A percentile compares a stretch with the other conserved stretches of the same genome.
These are phyloP conservation scores for Phasia obesa DNA, from an alignment of 2,888 invertebrate genomes.

Conservation along the genomic window DNA sequence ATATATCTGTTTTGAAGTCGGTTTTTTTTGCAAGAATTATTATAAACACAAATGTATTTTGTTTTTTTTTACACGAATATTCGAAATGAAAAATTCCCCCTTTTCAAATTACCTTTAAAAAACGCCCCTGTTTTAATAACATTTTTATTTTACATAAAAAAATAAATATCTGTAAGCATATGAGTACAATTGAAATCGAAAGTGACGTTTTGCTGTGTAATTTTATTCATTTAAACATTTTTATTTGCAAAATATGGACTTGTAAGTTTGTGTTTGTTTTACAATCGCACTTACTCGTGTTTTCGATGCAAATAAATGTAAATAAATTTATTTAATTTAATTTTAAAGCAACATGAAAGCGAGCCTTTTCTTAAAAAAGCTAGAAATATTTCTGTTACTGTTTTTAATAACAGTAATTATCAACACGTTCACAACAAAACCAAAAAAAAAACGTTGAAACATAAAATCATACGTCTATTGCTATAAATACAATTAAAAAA, in stretches of 20 bases:
- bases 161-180: slow-evolving; percentile 19
- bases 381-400: slow-evolving; percentile 36
- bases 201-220: slow-evolving; percentile 61
- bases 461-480: neutral
- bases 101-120: too few relatives aligned
- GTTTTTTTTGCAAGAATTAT: too few relatives aligned
- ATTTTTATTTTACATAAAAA: neutral
- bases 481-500: neutral
- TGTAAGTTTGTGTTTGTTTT: slow-evolving; percentile 24
- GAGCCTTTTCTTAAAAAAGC: slow-evolving; percentile 61
- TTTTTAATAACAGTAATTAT: slow-evolving; percentile 66
- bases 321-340: neutral
- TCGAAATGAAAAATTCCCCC: too few relatives aligned
- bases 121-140: slow-evolving; percentile 1
- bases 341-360: slow-evolving; percentile 41
- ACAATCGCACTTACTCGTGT: neutral
- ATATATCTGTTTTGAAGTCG: too few relatives aligned
- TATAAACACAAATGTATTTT: too few relatives aligned
- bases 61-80: too few relatives aligned
- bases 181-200: slow-evolving; percentile 64
- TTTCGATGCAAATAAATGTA: neutral
- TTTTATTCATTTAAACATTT: slow-evolving; percentile 39
- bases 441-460: slow-evolving; percentile 20
- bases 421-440: too few relatives aligned
- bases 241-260: slow-evolving; percentile 25